phyloP scores from a whole-genome alignment of 2,797 vertebrate genomes.

The Chelon auratus region DNA sequence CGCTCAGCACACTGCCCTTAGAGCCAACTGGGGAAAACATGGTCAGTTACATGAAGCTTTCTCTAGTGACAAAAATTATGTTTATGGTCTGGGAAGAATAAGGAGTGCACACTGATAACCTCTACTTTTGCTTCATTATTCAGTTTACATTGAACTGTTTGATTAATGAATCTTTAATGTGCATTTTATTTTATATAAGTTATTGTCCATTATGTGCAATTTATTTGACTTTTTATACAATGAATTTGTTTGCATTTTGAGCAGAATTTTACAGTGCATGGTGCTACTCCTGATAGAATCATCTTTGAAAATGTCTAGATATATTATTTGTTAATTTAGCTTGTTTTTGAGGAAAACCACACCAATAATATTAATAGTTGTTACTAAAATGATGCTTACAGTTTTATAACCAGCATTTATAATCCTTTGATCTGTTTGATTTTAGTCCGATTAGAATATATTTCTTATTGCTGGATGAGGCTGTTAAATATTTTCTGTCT shows the following conservation, averaged over 20 bases:
- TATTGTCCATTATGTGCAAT: not conserved
- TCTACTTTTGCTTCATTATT: slow-evolving; percentile 9
- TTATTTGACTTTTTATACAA: not conserved
- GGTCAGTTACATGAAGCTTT: not conserved
- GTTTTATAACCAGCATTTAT: no score
- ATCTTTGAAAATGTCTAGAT: not conserved
- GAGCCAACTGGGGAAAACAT: slow-evolving; percentile 86
- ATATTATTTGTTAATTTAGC: not conserved
- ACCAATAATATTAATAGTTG: not conserved
- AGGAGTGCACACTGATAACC: slow-evolving; percentile 1
- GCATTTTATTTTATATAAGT: no score
- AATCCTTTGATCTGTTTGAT: no score
- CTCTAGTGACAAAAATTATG: not conserved
- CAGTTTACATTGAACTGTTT: slow-evolving; percentile 4
- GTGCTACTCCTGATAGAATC: not conserved
- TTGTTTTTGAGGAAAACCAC: not conserved
- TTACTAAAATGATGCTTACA: not conserved
- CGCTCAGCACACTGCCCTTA: slow-evolving; percentile 88
- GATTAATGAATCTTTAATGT: not conserved
- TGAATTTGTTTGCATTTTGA: not conserved
- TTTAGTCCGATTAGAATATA: no score
- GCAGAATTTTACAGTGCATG: not conserved
- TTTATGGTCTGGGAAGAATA: slow-evolving; percentile 1
- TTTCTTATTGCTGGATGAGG: no score
- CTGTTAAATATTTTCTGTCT: no score